Evolutionary conservation across 2,797 vertebrate species (phyloP).

Genomic region (Phyllotis vaccarum): DNA sequence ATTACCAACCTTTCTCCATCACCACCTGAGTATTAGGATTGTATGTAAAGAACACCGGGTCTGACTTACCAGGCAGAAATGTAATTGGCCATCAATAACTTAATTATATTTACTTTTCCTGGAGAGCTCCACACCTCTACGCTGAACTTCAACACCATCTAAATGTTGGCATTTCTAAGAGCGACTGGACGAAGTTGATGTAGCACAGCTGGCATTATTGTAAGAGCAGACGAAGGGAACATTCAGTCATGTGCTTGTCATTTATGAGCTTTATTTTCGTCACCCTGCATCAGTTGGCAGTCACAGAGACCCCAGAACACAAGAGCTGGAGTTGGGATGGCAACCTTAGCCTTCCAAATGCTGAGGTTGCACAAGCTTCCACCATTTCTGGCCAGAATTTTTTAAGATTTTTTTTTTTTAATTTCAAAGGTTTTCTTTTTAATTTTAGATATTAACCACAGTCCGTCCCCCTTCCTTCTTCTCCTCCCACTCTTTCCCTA

Average conservation of each 20-base stretch:
- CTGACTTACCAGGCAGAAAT: neutral
- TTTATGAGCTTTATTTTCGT: slow-evolving; percentile 49
- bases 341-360: neutral
- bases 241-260: neutral
- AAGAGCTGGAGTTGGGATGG: neutral
- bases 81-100: slow-evolving; percentile 15
- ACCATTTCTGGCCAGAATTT: neutral
- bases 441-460: no score
- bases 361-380: no score
- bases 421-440: no score
- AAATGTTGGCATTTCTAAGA: slow-evolving; percentile 36
- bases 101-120: slow-evolving; percentile 15
- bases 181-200: neutral
- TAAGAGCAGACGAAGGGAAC: slow-evolving; percentile 10
- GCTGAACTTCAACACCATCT: neutral
- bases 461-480: no score
- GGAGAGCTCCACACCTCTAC: neutral
- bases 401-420: no score
- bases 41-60: no score
- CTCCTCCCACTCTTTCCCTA: no score
- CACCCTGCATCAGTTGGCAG: neutral
- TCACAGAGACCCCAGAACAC: neutral
- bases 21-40: neutral
- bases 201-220: neutral
- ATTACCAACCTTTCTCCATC: neutral